A percentile compares a stretch with the other conserved stretches of the same genome.
phyloP scores from a whole-genome alignment of 2,888 invertebrate genomes.

The Lochmaea crataegi region DNA sequence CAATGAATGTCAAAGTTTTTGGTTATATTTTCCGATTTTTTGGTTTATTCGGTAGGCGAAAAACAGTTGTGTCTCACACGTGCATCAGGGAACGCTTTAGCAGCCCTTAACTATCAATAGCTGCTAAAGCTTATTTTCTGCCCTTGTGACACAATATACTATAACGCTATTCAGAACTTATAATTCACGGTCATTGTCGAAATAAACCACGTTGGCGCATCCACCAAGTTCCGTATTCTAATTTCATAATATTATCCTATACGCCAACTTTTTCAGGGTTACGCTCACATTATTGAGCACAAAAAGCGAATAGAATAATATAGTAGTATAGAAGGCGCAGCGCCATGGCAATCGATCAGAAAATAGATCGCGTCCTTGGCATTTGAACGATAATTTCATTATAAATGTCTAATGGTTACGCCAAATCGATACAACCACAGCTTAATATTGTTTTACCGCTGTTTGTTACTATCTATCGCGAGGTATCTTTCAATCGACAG shows the following conservation, averaged over 20 bases:
- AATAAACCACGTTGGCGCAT: too few species aligned
- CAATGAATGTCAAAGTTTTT: too few species aligned
- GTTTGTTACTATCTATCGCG: background rate
- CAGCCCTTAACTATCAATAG: too few species aligned
- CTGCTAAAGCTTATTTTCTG: too few species aligned
- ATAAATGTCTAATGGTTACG: constrained; percentile 23
- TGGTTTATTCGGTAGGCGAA: too few species aligned
- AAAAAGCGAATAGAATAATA: background rate
- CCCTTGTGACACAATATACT: too few species aligned
- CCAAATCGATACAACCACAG: constrained; percentile 28
- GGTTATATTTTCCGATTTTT: too few species aligned
- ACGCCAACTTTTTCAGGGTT: background rate
- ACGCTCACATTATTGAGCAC: background rate
- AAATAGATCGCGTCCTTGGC: constrained; percentile 36
- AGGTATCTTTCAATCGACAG: background rate
- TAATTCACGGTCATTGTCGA: too few species aligned
- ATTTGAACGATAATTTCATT: constrained; percentile 39
- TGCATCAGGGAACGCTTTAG: too few species aligned
- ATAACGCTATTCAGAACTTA: too few species aligned
- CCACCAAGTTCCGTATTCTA: background rate
- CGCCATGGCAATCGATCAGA: background rate
- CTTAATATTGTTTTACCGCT: constrained; percentile 25
- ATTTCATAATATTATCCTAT: background rate
- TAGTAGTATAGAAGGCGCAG: too few species aligned
- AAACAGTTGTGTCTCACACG: too few species aligned